Conservation (phyloP, 2,797 vertebrate species). For the Microhierax caerulescens region DNA sequence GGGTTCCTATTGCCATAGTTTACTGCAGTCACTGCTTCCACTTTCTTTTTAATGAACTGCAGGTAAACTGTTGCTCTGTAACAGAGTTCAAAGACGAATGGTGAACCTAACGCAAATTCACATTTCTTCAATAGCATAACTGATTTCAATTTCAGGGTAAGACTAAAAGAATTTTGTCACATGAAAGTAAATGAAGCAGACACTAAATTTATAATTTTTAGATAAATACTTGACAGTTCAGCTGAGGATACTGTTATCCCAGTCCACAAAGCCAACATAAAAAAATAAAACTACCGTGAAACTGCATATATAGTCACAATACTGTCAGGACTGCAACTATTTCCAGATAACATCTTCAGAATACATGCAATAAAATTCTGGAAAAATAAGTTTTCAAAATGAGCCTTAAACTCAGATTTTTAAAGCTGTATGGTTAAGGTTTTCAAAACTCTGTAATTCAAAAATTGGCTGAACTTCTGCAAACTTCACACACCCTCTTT, state of each 20-base stretch:
- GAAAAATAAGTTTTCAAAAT: neutral
- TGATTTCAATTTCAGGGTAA: neutral
- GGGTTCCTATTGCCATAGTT: neutral
- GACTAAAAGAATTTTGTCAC: neutral
- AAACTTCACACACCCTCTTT: neutral
- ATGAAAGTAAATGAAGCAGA: neutral
- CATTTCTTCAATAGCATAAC: neutral
- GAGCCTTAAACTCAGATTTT: neutral
- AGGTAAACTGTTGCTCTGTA: neutral
- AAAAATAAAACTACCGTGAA: neutral
- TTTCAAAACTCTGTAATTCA: constrained; percentile 46
- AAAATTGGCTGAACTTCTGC: neutral
- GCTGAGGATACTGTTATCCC: neutral
- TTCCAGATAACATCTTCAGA: neutral
- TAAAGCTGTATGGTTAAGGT: neutral
- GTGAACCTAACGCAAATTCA: neutral
- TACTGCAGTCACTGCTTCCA: neutral
- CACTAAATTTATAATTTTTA: neutral
- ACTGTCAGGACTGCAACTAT: neutral
- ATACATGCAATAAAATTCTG: neutral
- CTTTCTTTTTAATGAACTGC: neutral
- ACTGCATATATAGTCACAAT: fast-evolving
- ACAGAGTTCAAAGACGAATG: neutral
- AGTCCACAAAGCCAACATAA: neutral
- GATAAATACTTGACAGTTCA: neutral